Conservation (phyloP, 1,140 invertebrate genomes). For the Drosophila subobscura region DNA sequence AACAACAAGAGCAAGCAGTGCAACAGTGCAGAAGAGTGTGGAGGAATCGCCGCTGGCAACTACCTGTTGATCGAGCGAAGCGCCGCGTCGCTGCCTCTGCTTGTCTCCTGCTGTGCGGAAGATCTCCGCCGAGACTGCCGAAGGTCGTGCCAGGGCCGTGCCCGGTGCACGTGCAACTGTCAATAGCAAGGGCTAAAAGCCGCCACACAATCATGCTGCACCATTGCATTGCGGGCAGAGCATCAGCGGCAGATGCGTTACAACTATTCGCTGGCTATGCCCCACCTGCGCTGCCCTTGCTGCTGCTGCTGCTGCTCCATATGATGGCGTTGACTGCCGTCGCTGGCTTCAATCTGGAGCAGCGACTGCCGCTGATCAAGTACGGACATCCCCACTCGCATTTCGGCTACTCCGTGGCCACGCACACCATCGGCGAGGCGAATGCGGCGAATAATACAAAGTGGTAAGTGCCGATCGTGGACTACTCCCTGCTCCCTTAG, state of each 20-base stretch:
- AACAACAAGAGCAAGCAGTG: slow-evolving; percentile 5
- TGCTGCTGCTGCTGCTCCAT: neutral
- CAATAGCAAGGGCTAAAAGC: neutral
- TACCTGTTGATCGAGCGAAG: slow-evolving; percentile 41
- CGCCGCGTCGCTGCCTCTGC: slow-evolving; percentile 1
- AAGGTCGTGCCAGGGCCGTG: slow-evolving; percentile 31
- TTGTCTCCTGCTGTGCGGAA: neutral
- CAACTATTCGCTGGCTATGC: too few species aligned
- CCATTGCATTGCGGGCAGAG: neutral
- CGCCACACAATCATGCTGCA: neutral
- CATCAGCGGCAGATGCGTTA: too few species aligned
- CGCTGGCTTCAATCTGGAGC: slow-evolving; percentile 72
- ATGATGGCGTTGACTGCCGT: neutral
- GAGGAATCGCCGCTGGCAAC: slow-evolving; percentile 12
- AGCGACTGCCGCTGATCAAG: slow-evolving; percentile 75
- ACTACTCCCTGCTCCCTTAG: too few species aligned
- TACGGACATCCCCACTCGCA: slow-evolving; percentile 70
- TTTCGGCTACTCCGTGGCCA: slow-evolving; percentile 80
- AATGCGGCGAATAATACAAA: slow-evolving; percentile 75
- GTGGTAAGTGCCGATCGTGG: slow-evolving; percentile 62
- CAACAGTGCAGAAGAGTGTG: slow-evolving; percentile 8
- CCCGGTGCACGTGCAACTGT: slow-evolving; percentile 42
- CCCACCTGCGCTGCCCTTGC: neutral
- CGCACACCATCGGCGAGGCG: slow-evolving; percentile 73
- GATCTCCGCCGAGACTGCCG: slow-evolving; percentile 1